Evolutionary conservation across 2,888 invertebrate genomes (phyloP).

Genomic region (Amblyjoppa fuscipennis): DNA sequence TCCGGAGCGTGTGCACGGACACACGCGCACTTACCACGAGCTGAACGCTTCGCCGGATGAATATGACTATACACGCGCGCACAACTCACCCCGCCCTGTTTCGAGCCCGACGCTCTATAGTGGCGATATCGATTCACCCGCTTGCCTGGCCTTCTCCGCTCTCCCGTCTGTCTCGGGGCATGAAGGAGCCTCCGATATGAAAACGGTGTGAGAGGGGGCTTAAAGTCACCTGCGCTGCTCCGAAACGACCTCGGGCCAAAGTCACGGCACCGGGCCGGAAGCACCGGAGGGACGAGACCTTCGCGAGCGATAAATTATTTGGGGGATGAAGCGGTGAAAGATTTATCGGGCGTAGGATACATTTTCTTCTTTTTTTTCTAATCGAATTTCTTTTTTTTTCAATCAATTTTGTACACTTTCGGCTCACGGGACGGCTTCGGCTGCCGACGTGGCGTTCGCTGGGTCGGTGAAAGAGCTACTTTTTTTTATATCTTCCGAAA

Average conservation of each 20-base stretch:
- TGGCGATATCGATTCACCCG: slow-evolving; percentile 37
- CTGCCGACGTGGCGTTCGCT: no score
- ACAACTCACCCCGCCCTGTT: slow-evolving; percentile 30
- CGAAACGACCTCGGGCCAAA: slow-evolving; percentile 2
- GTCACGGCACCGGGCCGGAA: not conserved
- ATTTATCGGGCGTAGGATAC: not conserved
- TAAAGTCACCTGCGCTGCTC: not conserved
- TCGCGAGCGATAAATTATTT: not conserved
- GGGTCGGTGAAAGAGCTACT: no score
- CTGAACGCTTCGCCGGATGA: slow-evolving; percentile 12
- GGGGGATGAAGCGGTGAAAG: not conserved
- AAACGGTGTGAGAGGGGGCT: slow-evolving; percentile 11
- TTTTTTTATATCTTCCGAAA: no score
- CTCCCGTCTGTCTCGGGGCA: not conserved
- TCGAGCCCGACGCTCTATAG: slow-evolving; percentile 5
- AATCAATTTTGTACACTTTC: not conserved
- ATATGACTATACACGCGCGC: slow-evolving; percentile 9
- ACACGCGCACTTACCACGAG: not conserved
- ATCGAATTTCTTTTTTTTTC: not conserved
- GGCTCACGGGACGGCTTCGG: not conserved
- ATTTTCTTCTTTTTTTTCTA: not conserved
- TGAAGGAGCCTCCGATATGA: not conserved
- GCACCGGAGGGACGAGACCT: not conserved
- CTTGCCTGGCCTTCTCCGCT: not conserved
- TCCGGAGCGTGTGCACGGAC: slow-evolving; percentile 20